phyloP scores from a whole-genome alignment of 2,113 vertebrate species.

The Calyptomena viridis region DNA sequence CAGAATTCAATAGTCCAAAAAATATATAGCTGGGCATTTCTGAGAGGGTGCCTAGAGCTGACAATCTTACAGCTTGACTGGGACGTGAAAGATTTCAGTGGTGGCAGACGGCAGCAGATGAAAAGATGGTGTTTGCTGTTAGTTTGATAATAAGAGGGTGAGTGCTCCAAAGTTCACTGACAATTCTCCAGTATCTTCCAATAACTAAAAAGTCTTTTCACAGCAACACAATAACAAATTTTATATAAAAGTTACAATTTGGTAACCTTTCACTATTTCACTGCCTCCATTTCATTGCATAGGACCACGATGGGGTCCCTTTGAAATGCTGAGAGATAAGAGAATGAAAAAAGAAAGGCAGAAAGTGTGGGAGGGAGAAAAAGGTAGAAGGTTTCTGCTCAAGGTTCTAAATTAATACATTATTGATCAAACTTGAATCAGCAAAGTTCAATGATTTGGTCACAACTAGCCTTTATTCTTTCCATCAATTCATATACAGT shows the following conservation, averaged over 20 bases:
- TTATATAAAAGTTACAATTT: constrained; percentile 26
- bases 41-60: not conserved
- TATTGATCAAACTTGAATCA: constrained; percentile 38
- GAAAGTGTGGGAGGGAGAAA: not conserved
- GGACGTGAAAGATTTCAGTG: not conserved
- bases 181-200: not conserved
- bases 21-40: not conserved
- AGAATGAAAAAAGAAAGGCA: not conserved
- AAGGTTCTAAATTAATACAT: constrained; percentile 10
- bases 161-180: constrained; percentile 10
- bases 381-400: not conserved
- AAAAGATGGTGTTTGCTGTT: constrained; percentile 31
- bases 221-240: constrained; percentile 29
- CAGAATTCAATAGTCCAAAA: not conserved
- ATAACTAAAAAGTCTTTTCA: constrained; percentile 35
- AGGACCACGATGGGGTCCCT: not conserved
- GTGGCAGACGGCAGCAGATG: not conserved
- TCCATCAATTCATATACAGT: constrained; percentile 10
- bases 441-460: constrained; percentile 27
- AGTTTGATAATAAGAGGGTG: constrained; percentile 9
- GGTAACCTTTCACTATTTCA: constrained; percentile 24
- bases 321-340: not conserved
- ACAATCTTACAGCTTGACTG: not conserved
- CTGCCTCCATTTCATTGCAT: constrained; percentile 3
- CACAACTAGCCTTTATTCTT: constrained; percentile 14